A percentile compares a stretch with the other conserved stretches of the same genome.
These are phyloP conservation scores for Myiotriccus ornatus DNA, from an alignment of 2,797 vertebrate genomes.

Conservation along the genomic window DNA sequence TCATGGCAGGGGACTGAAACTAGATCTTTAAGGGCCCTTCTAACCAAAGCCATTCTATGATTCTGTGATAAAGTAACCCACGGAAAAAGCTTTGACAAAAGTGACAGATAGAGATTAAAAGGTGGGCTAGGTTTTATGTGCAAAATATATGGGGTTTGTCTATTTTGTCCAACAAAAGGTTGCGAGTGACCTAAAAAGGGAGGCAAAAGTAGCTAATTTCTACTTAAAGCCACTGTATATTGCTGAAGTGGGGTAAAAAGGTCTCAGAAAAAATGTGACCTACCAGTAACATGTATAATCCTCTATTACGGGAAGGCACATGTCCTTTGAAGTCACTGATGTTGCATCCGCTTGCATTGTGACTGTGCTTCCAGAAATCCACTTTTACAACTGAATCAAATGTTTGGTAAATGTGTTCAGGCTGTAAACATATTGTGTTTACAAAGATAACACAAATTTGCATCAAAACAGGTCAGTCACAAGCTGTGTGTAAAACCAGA, in stretches of 20 bases:
- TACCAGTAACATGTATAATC: neutral
- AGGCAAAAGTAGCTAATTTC: neutral
- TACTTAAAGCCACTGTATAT: neutral
- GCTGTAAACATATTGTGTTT: neutral
- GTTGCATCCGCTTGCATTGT: neutral
- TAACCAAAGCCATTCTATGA: neutral
- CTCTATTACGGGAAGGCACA: neutral
- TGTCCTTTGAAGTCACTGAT: neutral
- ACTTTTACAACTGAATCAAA: neutral
- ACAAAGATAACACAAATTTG: constrained; percentile 15
- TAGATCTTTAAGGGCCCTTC: neutral
- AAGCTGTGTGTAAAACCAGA: neutral
- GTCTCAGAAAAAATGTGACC: neutral
- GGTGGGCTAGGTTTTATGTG: neutral
- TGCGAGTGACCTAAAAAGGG: neutral
- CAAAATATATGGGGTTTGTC: neutral
- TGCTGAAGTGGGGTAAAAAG: neutral
- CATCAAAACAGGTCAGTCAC: neutral
- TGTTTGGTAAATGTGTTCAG: neutral
- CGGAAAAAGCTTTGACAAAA: neutral
- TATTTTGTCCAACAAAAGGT: neutral
- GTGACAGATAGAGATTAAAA: neutral
- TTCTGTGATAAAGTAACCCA: neutral
- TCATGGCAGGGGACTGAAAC: neutral
- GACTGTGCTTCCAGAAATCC: neutral